phyloP scores from a whole-genome alignment of 2,113 vertebrate species.

The Etheostoma spectabile region DNA sequence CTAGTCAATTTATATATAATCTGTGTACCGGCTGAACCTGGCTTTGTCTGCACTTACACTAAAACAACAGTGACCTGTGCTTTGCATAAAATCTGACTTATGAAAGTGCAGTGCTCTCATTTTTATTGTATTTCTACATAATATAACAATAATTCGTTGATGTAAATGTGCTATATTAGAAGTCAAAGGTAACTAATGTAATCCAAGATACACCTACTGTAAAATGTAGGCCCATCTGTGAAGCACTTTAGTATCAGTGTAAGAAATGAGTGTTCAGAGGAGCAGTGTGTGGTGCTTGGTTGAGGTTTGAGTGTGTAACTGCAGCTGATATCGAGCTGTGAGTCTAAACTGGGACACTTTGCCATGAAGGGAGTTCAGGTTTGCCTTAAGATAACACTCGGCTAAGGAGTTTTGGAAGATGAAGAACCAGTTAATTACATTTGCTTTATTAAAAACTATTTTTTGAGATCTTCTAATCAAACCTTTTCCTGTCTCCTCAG shows the following conservation, averaged over 20 bases:
- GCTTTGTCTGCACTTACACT: neutral
- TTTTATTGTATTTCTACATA: neutral
- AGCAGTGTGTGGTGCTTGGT: constrained; percentile 11
- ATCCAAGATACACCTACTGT: neutral
- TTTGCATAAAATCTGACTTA: neutral
- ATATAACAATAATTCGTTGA: neutral
- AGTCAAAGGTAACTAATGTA: neutral
- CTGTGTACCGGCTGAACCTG: neutral
- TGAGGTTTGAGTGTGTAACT: constrained; percentile 22
- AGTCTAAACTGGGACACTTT: constrained; percentile 46
- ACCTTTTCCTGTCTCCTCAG: neutral
- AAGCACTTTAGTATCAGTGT: too few relatives aligned
- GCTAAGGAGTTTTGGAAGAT: constrained; percentile 14
- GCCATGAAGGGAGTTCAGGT: constrained; percentile 12
- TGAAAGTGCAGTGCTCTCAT: neutral
- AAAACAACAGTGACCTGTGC: neutral
- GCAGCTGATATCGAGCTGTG: neutral
- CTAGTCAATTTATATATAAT: neutral
- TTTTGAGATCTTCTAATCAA: constrained; percentile 32
- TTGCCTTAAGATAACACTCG: constrained; percentile 7
- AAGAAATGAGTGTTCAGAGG: neutral
- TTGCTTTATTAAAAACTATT: constrained; percentile 45
- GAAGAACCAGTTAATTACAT: constrained; percentile 48
- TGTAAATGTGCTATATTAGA: neutral
- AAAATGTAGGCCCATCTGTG: too few relatives aligned